Conservation (phyloP, 2,113 vertebrate genomes). For the Odocoileus hemionus region DNA sequence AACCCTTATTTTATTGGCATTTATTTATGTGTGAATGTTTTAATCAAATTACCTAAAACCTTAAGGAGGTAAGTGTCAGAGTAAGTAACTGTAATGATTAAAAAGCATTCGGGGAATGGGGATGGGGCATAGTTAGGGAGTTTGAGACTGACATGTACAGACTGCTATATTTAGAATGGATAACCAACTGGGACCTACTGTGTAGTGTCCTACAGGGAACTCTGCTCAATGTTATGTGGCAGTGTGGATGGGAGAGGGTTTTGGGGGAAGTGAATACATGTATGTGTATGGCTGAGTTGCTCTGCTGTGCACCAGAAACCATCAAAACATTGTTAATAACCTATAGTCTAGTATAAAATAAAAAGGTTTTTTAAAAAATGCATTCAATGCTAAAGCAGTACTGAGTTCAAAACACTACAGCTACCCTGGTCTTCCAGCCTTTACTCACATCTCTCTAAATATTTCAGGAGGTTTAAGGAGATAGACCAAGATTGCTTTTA, state of each 20-base stretch:
- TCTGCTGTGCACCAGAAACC: neutral
- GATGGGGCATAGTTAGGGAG: neutral
- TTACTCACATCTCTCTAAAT: neutral
- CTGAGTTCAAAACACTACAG: neutral
- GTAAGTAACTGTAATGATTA: neutral
- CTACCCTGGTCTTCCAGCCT: neutral
- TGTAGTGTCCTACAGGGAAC: neutral
- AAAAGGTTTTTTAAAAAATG: neutral
- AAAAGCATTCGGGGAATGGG: neutral
- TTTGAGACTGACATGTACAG: neutral
- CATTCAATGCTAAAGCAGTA: neutral
- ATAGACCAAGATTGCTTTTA: neutral
- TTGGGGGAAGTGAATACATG: neutral
- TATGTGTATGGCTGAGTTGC: neutral
- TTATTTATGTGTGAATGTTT: neutral
- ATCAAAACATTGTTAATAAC: neutral
- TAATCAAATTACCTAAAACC: neutral
- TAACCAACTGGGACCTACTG: neutral
- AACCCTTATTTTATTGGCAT: neutral
- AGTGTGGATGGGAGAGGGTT: neutral
- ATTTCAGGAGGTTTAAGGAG: neutral
- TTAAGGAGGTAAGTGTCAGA: neutral
- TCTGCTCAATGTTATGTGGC: neutral
- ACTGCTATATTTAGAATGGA: neutral
- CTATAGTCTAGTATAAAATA: neutral